Percentiles rank a stretch among this genome's conserved stretches.
These are phyloP conservation scores for Malurus splendens DNA, from an alignment of 2,797 vertebrate genomes.

Conservation along the genomic window DNA sequence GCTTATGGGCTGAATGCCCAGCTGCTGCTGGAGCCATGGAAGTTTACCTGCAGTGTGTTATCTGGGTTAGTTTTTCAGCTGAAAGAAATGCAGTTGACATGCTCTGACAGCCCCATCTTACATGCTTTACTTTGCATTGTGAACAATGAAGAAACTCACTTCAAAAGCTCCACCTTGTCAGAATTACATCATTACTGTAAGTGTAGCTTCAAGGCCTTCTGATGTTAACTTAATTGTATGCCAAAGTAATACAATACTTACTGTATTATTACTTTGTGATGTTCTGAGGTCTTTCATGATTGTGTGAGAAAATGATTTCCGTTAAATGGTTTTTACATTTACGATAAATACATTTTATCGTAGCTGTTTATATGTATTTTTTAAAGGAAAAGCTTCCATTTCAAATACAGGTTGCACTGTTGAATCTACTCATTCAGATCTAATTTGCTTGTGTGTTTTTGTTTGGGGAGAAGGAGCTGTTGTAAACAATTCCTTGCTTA, in stretches of 20 bases:
- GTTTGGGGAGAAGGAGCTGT: neutral
- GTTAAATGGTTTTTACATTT: neutral
- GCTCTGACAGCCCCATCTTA: neutral
- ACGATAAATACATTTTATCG: neutral
- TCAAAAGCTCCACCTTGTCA: neutral
- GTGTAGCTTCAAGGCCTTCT: neutral
- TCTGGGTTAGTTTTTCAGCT: neutral
- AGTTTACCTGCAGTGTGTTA: neutral
- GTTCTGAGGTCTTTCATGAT: neutral
- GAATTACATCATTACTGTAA: neutral
- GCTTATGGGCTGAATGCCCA: neutral
- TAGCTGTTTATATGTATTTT: neutral
- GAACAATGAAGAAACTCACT: neutral
- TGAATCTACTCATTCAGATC: neutral
- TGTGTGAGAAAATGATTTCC: neutral
- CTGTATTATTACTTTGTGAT: neutral
- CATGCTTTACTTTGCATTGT: neutral
- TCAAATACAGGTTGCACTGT: neutral
- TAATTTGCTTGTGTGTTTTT: neutral
- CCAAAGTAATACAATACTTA: neutral
- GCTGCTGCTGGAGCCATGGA: neutral
- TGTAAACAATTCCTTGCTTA: neutral
- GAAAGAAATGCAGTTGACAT: rapidly evolving
- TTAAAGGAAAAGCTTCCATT: neutral
- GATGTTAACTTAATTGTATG: neutral